phyloP scores from a whole-genome alignment of 2,113 vertebrate species.

The Charina bottae region DNA sequence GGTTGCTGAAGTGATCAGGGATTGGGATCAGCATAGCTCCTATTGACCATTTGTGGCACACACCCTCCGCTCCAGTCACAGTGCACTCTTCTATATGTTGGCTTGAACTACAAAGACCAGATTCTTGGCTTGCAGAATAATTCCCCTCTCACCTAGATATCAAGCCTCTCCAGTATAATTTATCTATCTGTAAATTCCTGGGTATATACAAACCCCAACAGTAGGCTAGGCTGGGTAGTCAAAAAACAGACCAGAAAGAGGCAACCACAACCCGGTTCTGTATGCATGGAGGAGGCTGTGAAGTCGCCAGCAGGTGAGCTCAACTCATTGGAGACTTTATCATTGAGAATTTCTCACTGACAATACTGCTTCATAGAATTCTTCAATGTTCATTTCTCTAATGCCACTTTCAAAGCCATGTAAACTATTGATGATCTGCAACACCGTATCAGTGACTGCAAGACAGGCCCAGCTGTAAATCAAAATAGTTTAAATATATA shows the following conservation, averaged over 20 bases:
- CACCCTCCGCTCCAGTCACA: neutral
- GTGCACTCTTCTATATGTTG: neutral
- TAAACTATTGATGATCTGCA: neutral
- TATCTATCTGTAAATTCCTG: too few relatives aligned
- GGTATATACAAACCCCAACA: too few relatives aligned
- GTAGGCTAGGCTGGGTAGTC: neutral
- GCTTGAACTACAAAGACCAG: neutral
- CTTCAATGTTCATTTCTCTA: neutral
- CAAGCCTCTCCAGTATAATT: too few relatives aligned
- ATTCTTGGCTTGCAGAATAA: too few relatives aligned
- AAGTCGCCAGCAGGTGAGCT: neutral
- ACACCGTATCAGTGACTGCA: neutral
- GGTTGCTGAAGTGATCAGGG: neutral
- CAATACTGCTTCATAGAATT: neutral
- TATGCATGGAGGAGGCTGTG: neutral
- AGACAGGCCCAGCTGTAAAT: neutral
- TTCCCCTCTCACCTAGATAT: too few relatives aligned
- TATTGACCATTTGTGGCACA: neutral
- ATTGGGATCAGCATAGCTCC: neutral
- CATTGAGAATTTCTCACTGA: neutral
- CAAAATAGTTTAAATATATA: neutral
- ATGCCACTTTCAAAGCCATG: neutral
- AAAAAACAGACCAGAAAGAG: neutral
- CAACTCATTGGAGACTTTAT: neutral
- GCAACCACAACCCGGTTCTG: neutral